Conservation (phyloP, 2,113 vertebrate genomes). For the Vidua chalybeata region DNA sequence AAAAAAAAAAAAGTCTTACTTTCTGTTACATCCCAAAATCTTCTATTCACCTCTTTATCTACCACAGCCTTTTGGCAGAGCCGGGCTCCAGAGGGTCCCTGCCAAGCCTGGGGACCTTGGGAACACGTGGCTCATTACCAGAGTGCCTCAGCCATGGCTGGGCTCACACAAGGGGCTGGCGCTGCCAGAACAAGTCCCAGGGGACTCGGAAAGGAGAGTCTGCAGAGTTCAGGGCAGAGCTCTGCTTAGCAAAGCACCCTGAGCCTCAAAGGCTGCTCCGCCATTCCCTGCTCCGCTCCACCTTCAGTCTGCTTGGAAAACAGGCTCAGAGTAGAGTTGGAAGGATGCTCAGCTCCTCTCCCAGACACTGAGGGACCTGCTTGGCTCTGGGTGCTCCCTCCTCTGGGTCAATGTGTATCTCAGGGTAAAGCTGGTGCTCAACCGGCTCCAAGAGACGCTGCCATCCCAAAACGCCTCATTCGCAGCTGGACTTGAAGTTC, state of each 20-base stretch:
- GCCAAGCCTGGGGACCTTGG: constrained; percentile 28
- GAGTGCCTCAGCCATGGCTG: background rate
- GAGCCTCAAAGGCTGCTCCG: background rate
- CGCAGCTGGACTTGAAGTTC: background rate
- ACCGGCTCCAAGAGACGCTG: background rate
- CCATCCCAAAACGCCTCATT: background rate
- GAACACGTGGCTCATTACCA: background rate
- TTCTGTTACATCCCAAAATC: too few relatives aligned
- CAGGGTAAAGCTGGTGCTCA: background rate
- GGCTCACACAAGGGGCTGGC: background rate
- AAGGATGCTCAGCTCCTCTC: background rate
- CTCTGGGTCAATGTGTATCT: background rate
- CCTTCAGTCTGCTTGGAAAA: background rate
- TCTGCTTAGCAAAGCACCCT: background rate
- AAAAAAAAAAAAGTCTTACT: too few relatives aligned
- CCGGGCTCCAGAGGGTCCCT: background rate
- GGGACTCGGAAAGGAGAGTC: background rate
- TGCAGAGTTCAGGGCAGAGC: background rate
- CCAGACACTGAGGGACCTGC: background rate
- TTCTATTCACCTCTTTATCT: too few relatives aligned
- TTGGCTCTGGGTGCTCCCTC: background rate
- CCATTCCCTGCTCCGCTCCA: background rate
- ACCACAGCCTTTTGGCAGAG: background rate
- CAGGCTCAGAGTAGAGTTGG: background rate
- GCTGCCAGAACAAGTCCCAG: background rate